Evolutionary conservation across 2,888 invertebrate species (phyloP).

Genomic region (Phyllotreta striolata): DNA sequence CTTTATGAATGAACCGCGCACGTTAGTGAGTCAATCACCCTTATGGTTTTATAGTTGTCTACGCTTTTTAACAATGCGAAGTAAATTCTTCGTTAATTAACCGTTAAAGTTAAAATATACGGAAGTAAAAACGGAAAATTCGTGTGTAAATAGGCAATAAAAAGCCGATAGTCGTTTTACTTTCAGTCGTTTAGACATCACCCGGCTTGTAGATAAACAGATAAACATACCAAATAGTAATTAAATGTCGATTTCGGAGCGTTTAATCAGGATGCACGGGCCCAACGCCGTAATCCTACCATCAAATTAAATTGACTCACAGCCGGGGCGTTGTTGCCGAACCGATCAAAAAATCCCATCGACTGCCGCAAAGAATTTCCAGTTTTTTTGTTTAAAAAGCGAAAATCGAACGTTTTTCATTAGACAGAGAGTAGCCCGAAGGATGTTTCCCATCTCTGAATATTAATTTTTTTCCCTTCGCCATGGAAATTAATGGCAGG

Average conservation of each 20-base stretch:
- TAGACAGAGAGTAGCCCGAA: too few relatives aligned
- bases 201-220: conserved; percentile 18
- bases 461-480: conserved; percentile 26
- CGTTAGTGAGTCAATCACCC: too few relatives aligned
- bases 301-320: conserved; percentile 14
- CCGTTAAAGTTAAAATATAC: too few relatives aligned
- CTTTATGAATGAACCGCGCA: too few relatives aligned
- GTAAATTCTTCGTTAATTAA: too few relatives aligned
- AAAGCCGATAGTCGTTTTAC: conserved; percentile 15
- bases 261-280: conserved; percentile 19
- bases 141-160: conserved; percentile 19
- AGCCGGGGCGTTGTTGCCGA: conserved; percentile 5
- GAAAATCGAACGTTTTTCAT: not conserved
- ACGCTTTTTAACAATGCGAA: too few relatives aligned
- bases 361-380: not conserved
- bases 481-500: conserved; percentile 7
- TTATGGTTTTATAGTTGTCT: too few relatives aligned
- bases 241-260: conserved; percentile 24
- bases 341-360: conserved; percentile 1
- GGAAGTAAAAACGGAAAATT: conserved; percentile 6
- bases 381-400: not conserved
- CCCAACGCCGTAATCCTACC: conserved; percentile 14
- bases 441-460: conserved; percentile 17
- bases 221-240: conserved; percentile 28
- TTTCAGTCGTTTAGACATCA: conserved; percentile 19